These are phyloP conservation scores for Prinia subflava DNA, from an alignment of 2,113 vertebrate genomes.

Conservation along the genomic window DNA sequence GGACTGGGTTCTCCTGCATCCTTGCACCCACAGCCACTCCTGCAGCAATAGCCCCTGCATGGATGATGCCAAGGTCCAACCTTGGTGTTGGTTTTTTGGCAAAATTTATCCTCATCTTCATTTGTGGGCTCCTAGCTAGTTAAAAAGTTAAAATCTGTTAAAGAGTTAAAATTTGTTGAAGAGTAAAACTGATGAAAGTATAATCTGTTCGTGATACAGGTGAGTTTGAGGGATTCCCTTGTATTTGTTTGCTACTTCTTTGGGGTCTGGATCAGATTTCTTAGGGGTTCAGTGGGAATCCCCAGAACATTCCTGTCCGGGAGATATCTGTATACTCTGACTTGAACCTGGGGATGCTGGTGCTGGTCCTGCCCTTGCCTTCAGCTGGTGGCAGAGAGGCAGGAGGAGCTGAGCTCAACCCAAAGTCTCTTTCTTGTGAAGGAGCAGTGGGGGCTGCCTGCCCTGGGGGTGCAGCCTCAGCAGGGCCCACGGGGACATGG, in stretches of 20 bases:
- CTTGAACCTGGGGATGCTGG: background rate
- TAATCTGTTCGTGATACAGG: background rate
- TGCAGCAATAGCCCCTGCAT: background rate
- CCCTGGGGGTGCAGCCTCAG: background rate
- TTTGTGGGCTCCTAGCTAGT: background rate
- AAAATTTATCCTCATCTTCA: background rate
- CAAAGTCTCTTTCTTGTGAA: background rate
- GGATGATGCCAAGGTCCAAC: background rate
- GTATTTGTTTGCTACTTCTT: background rate
- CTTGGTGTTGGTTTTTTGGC: background rate
- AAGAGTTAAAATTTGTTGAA: background rate
- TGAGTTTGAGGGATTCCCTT: background rate
- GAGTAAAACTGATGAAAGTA: rapidly evolving
- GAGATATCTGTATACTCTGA: background rate
- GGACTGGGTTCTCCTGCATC: background rate
- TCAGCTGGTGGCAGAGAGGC: background rate
- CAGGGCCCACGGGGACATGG: background rate
- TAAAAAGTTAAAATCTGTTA: background rate
- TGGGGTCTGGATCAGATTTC: background rate
- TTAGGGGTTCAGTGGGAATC: background rate
- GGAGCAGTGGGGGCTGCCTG: background rate
- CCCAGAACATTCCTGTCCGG: background rate
- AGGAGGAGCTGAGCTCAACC: background rate
- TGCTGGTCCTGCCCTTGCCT: background rate
- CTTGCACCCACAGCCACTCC: background rate